Evolutionary conservation across 2,797 vertebrate genomes (phyloP).

Genomic region (Typhlichthys eigenmanni): DNA sequence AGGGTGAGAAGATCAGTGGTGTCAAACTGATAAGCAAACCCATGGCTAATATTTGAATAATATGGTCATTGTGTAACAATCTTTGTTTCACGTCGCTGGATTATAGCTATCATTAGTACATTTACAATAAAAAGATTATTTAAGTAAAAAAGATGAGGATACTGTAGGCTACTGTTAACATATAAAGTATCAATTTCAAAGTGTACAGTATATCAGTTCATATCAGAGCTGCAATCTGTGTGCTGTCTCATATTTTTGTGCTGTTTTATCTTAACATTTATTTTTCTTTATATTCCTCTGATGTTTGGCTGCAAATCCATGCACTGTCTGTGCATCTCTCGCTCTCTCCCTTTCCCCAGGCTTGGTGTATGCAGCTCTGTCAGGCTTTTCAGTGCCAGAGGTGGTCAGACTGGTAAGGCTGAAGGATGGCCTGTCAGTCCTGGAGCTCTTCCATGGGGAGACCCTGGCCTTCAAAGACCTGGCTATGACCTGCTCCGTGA

Average conservation of each 20-base stretch:
- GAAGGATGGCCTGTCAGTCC: slow-evolving; percentile 77
- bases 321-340: not conserved
- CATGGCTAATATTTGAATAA: too few species aligned
- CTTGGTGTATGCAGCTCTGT: slow-evolving; percentile 80
- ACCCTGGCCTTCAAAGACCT: slow-evolving; percentile 92
- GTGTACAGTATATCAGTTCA: not conserved
- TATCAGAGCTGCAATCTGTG: too few species aligned
- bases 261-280: too few species aligned
- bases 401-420: slow-evolving; percentile 75
- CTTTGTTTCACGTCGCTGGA: too few species aligned
- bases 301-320: too few species aligned
- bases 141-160: not conserved
- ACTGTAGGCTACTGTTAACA: not conserved
- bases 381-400: slow-evolving; percentile 81
- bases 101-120: too few species aligned
- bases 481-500: slow-evolving; percentile 86
- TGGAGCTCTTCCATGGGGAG: slow-evolving; percentile 91
- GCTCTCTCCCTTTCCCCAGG: slow-evolving; percentile 54
- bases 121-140: not conserved
- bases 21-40: too few species aligned
- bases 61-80: too few species aligned
- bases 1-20: slow-evolving; percentile 70
- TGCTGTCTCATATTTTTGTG: too few species aligned
- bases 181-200: not conserved
- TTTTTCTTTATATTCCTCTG: too few species aligned